These are phyloP conservation scores for Ceratosolen solmsi DNA, from an alignment of 1,140 invertebrate species.

Conservation along the genomic window DNA sequence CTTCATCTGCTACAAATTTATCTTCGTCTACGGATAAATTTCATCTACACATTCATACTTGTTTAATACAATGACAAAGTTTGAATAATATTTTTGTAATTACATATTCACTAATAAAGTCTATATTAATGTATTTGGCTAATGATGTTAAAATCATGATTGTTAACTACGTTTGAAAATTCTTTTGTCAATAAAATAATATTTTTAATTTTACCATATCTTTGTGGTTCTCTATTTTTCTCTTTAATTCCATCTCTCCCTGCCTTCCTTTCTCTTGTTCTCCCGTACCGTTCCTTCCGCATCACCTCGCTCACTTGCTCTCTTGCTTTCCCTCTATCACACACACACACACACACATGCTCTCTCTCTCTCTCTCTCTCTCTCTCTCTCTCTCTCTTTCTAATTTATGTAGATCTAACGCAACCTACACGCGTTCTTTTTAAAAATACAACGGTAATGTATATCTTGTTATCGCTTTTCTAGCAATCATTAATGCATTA, in stretches of 20 bases:
- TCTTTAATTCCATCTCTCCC: neutral
- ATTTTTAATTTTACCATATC: neutral
- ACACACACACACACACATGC: too few species aligned
- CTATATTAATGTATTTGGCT: too few species aligned
- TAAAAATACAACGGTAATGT: slow-evolving; percentile 17
- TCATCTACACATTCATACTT: too few species aligned
- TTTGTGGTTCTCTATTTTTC: neutral
- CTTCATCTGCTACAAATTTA: too few species aligned
- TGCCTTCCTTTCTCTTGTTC: neutral
- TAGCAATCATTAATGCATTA: slow-evolving; percentile 8
- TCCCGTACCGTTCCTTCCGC: neutral
- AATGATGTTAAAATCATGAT: too few species aligned
- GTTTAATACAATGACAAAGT: too few species aligned
- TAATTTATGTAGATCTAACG: slow-evolving; percentile 10
- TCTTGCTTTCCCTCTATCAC: too few species aligned
- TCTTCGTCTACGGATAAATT: too few species aligned
- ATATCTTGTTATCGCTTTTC: slow-evolving; percentile 2
- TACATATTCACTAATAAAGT: too few species aligned
- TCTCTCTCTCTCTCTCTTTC: neutral
- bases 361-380: too few species aligned
- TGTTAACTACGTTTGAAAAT: neutral
- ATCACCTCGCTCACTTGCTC: too few species aligned
- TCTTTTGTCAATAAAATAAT: neutral
- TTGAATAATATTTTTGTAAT: too few species aligned
- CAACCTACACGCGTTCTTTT: neutral